Evolutionary conservation across 1,140 invertebrate genomes (phyloP).

Genomic region (Tetramorium simillimum): DNA sequence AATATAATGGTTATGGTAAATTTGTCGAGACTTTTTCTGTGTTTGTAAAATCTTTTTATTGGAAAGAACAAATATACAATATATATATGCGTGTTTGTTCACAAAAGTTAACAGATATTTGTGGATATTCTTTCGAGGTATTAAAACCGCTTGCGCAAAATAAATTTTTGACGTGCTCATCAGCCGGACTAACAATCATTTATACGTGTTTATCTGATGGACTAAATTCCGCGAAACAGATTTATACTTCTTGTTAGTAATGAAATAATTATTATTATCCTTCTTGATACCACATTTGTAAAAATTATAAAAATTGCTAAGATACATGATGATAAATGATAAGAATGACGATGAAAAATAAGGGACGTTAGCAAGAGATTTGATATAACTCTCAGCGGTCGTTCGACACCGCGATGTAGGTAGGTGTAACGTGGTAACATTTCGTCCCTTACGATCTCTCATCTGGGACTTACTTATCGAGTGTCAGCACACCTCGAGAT

Average conservation of each 20-base stretch:
- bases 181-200: background rate
- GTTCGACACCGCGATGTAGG: background rate
- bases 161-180: background rate
- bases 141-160: background rate
- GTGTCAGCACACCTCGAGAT: conserved; percentile 31
- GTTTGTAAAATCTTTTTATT: conserved; percentile 47
- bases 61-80: conserved; percentile 27
- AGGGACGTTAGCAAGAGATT: background rate
- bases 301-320: background rate
- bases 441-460: conserved; percentile 30
- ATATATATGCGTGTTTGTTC: background rate
- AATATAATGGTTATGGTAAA: conserved; percentile 11
- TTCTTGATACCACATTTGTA: background rate
- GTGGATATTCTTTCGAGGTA: background rate
- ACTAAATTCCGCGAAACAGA: background rate
- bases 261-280: background rate
- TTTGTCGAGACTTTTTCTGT: conserved; percentile 15
- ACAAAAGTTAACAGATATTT: conserved; percentile 22
- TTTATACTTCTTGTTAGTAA: too few species aligned
- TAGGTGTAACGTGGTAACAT: conserved; percentile 3
- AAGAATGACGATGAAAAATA: background rate
- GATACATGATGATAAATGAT: background rate
- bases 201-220: background rate
- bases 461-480: conserved; percentile 31
- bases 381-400: too few species aligned